Evolutionary conservation across 64 coral and sea anemone species (phyloP).

Genomic region (Montipora efflorescens): DNA sequence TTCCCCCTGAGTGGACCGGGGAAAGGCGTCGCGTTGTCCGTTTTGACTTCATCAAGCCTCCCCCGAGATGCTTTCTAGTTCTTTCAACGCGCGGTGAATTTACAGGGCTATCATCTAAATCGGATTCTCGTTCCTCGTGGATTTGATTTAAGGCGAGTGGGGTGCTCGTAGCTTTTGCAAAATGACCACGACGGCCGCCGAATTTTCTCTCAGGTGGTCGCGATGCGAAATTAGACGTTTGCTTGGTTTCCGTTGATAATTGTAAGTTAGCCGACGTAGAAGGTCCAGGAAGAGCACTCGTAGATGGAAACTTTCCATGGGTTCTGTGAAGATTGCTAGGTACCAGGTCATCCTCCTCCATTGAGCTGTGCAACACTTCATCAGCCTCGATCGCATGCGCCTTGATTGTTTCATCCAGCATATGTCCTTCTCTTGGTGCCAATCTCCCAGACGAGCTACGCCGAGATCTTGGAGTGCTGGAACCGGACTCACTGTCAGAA

Average conservation of each 20-base stretch:
- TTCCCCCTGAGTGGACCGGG: conserved; percentile 85
- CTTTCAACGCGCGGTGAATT: conserved; percentile 87
- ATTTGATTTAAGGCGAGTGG: conserved; percentile 89
- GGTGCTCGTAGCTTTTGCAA: conserved; percentile 85
- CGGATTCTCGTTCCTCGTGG: conserved; percentile 96
- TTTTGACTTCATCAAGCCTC: conserved; percentile 83
- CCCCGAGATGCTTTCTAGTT: conserved; percentile 65
- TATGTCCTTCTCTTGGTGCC: conserved; percentile 88
- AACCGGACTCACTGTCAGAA: conserved; percentile 1
- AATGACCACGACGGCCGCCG: conserved; percentile 21
- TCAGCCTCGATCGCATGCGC: conserved; percentile 74
- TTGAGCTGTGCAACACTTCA: conserved; percentile 73
- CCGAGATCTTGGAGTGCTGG: conserved; percentile 26
- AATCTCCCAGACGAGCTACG: conserved; percentile 77
- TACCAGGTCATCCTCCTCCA: conserved; percentile 67
- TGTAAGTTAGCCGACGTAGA: conserved; percentile 7
- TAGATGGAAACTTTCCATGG: conserved; percentile 39
- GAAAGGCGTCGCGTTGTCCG: conserved; percentile 78
- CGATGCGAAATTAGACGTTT: conserved; percentile 30
- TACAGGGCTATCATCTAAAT: conserved; percentile 93
- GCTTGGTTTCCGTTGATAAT: conserved; percentile 20
- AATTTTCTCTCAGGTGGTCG: conserved; percentile 40
- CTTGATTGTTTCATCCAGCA: conserved; percentile 83
- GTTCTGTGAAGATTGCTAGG: conserved; percentile 16
- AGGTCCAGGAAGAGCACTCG: conserved; percentile 8